Evolutionary conservation across 2,888 invertebrate genomes (phyloP).

Genomic region (Eilema sororculum): DNA sequence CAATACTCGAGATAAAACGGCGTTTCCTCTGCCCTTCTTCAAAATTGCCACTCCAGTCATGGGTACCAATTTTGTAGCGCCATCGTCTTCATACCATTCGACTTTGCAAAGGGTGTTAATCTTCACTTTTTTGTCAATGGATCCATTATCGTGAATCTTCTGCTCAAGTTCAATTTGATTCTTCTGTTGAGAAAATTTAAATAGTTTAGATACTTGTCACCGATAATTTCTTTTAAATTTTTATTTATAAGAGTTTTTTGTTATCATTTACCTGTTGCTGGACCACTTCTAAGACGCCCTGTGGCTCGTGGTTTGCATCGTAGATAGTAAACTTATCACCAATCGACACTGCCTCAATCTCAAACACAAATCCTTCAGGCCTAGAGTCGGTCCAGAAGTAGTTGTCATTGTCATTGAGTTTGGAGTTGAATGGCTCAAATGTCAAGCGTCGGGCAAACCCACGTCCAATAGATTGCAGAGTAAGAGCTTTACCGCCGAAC

Average conservation of each 20-base stretch:
- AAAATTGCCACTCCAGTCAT: slow-evolving; percentile 88
- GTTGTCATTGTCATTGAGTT: slow-evolving; percentile 89
- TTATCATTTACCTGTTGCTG: slow-evolving; percentile 87
- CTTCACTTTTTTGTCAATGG: slow-evolving; percentile 88
- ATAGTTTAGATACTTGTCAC: background rate
- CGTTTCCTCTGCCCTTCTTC: slow-evolving; percentile 83
- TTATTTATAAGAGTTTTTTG: background rate
- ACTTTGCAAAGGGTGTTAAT: slow-evolving; percentile 89
- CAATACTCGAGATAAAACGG: slow-evolving; percentile 84
- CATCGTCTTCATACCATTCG: slow-evolving; percentile 89
- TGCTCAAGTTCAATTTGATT: slow-evolving; percentile 83
- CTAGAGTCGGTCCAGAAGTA: slow-evolving; percentile 93
- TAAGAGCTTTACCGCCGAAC: slow-evolving; percentile 89
- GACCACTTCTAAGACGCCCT: slow-evolving; percentile 89
- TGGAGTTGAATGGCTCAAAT: slow-evolving; percentile 88
- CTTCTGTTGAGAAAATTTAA: slow-evolving; percentile 67
- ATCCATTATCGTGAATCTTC: slow-evolving; percentile 74
- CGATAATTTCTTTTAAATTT: background rate
- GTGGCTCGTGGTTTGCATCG: slow-evolving; percentile 89
- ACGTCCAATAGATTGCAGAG: slow-evolving; percentile 90
- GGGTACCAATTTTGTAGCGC: slow-evolving; percentile 87
- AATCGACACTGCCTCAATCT: slow-evolving; percentile 89
- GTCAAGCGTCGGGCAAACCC: slow-evolving; percentile 92
- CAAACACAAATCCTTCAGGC: slow-evolving; percentile 91
- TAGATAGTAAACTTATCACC: slow-evolving; percentile 92